Base-by-base conservation (phyloP, 1,140 invertebrate genomes). In the Trichogramma pretiosum region DNA sequence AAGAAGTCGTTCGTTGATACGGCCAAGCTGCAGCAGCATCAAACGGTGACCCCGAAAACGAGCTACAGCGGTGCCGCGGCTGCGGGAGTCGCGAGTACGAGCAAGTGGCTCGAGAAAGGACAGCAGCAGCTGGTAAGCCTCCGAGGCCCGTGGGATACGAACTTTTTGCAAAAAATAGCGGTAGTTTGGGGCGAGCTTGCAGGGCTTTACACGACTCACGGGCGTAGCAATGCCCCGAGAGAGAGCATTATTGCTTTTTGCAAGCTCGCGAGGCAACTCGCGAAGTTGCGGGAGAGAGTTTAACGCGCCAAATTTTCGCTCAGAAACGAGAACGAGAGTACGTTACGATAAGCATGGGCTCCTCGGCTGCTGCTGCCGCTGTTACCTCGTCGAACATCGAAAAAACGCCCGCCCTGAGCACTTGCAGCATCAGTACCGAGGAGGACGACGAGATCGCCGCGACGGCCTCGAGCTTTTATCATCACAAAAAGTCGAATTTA, bases 61-160 rank as follows among this genome's bases (percentile, higher is more conserved):
- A 61, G 53, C 45, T 52, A 56, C 42, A 56, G 57, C 58, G 11
- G 56, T 65, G 16, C 51, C 59, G 5, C 56, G 45, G 8, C 61
- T 58, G 30, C 56, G 51, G 48, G 60, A 1, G 59, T 60, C 11
- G 50, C 35, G 3, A 53, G 62, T 11, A 55, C 61, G 9, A 40
- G 60, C 1, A 57, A 59, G 26, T 70, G 65, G 65, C n/a, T 68
- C 24, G 57, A 64, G 11, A 65, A 54, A 17, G 57, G 60, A 3
- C 60, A 55, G n/a, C 48, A 60, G 0, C 54, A n/a, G n/a, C n/a
- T n/a, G n/a, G n/a, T n/a, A n/a, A n/a, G n/a, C n/a, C n/a, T n/a
- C n/a, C n/a, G n/a, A n/a, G n/a, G n/a, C n/a, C n/a, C n/a, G n/a
- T n/a, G n/a, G n/a, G n/a, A n/a, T n/a, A n/a, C n/a, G n/a, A n/a